Conservation (phyloP, 2,888 invertebrate species). For the Tetragnatha montana region DNA sequence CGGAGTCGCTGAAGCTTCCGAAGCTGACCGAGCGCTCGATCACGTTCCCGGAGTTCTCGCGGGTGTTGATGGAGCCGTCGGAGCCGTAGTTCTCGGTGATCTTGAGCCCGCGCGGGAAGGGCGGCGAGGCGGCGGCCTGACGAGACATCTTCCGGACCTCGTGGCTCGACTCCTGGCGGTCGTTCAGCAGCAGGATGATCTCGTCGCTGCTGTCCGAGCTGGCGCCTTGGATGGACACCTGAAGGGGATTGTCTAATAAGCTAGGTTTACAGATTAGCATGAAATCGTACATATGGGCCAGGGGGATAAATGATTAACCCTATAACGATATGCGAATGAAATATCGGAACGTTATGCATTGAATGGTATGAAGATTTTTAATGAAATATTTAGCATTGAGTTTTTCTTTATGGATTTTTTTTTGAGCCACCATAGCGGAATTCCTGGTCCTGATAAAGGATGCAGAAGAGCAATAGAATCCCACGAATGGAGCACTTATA, state of each 20-base stretch:
- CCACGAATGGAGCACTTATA: too few species aligned
- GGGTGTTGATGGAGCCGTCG: constrained; percentile 57
- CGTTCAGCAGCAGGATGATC: constrained; percentile 60
- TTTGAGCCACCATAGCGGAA: too few species aligned
- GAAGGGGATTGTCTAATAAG: not conserved
- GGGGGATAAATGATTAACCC: too few species aligned
- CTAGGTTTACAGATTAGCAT: not conserved
- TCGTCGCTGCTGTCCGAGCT: constrained; percentile 69
- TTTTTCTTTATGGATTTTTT: too few species aligned
- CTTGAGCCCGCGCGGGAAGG: constrained; percentile 49
- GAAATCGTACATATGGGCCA: too few species aligned
- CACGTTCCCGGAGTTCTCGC: constrained; percentile 50
- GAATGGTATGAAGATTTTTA: too few species aligned
- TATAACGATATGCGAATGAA: too few species aligned
- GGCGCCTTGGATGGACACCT: constrained; percentile 67
- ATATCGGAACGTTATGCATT: too few species aligned
- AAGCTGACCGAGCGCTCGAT: constrained; percentile 62
- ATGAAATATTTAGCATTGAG: too few species aligned
- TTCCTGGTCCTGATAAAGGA: too few species aligned
- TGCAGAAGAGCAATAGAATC: too few species aligned
- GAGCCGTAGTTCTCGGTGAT: constrained; percentile 62
- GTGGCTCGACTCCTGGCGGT: constrained; percentile 37
- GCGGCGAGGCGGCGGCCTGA: constrained; percentile 46
- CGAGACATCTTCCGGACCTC: constrained; percentile 21
- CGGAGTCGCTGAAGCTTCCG: constrained; percentile 68